Conservation (phyloP, 2,888 invertebrate genomes). For the Archaeoteleia sp. region DNA sequence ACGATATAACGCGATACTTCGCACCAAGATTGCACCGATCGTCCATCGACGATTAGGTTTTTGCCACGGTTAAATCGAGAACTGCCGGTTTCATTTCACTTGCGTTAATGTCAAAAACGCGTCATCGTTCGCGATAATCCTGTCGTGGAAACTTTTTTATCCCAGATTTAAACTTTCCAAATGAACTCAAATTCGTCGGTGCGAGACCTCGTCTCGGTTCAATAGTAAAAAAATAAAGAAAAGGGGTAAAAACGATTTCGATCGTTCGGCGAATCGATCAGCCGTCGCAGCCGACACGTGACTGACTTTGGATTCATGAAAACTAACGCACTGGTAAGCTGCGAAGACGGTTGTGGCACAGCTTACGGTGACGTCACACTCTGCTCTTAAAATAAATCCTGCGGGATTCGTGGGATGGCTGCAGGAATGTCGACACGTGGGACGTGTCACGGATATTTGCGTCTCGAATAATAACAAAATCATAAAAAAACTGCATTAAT, state of each 20-base stretch:
- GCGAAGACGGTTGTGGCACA: constrained; percentile 31
- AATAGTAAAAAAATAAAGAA: neutral
- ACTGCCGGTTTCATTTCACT: constrained; percentile 16
- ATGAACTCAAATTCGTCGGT: constrained; percentile 5
- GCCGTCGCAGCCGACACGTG: constrained; percentile 53
- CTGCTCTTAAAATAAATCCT: constrained; percentile 71
- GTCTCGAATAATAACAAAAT: constrained; percentile 38
- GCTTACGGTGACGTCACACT: constrained; percentile 65
- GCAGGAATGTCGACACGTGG: constrained; percentile 68
- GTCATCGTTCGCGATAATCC: constrained; percentile 12
- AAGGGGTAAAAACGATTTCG: constrained; percentile 10
- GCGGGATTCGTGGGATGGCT: constrained; percentile 65
- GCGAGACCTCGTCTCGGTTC: neutral
- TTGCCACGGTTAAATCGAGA: constrained; percentile 8
- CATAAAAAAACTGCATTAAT: constrained; percentile 8
- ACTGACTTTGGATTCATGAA: constrained; percentile 59
- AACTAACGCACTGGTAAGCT: constrained; percentile 38
- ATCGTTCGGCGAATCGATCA: constrained; percentile 25
- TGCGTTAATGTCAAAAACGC: constrained; percentile 15
- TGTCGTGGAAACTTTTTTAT: constrained; percentile 16
- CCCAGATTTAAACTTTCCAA: neutral
- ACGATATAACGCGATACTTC: neutral
- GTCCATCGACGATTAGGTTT: constrained; percentile 5
- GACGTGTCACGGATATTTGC: constrained; percentile 63
- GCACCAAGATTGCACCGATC: constrained; percentile 1